Evolutionary conservation across 2,113 vertebrate species (phyloP).

Genomic region (Anoplopoma fimbria): DNA sequence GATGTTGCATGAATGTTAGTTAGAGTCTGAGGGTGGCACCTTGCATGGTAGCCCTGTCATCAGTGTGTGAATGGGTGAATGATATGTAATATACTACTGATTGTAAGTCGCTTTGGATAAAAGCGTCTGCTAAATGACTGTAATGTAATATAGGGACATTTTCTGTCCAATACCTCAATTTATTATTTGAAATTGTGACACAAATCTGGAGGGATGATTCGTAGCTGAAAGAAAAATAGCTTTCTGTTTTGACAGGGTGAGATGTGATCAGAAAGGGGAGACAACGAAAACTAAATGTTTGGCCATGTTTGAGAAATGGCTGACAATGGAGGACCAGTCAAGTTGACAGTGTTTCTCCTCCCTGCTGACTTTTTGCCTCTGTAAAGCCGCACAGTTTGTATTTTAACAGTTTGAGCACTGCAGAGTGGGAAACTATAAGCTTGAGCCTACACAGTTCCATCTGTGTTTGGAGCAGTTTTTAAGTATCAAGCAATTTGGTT

Average conservation of each 20-base stretch:
- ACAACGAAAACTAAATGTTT: slow-evolving; percentile 61
- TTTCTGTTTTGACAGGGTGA: slow-evolving; percentile 59
- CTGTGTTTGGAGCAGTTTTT: slow-evolving; percentile 37
- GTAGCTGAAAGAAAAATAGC: slow-evolving; percentile 56
- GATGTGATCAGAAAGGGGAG: slow-evolving; percentile 38
- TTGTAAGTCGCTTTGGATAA: too few species aligned
- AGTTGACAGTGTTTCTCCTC: slow-evolving; percentile 56
- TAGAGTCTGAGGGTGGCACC: too few species aligned
- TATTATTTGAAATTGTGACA: slow-evolving; percentile 63
- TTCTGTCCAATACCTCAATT: slow-evolving; percentile 50
- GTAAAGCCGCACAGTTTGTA: slow-evolving; percentile 25
- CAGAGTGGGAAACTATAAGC: slow-evolving; percentile 8
- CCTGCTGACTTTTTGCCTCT: slow-evolving; percentile 11
- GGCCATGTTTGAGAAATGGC: slow-evolving; percentile 62
- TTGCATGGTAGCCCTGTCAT: too few species aligned
- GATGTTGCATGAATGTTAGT: too few species aligned
- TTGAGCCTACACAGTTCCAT: background rate
- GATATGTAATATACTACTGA: too few species aligned
- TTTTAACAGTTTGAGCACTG: slow-evolving; percentile 22
- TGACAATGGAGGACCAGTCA: slow-evolving; percentile 57
- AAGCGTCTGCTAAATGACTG: too few species aligned
- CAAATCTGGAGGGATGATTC: slow-evolving; percentile 65
- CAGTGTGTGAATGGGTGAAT: too few species aligned
- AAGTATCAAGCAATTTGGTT: slow-evolving; percentile 11
- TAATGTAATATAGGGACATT: slow-evolving; percentile 35